Base-by-base conservation (phyloP, 2,113 vertebrate genomes). In the Anhinga anhinga region DNA sequence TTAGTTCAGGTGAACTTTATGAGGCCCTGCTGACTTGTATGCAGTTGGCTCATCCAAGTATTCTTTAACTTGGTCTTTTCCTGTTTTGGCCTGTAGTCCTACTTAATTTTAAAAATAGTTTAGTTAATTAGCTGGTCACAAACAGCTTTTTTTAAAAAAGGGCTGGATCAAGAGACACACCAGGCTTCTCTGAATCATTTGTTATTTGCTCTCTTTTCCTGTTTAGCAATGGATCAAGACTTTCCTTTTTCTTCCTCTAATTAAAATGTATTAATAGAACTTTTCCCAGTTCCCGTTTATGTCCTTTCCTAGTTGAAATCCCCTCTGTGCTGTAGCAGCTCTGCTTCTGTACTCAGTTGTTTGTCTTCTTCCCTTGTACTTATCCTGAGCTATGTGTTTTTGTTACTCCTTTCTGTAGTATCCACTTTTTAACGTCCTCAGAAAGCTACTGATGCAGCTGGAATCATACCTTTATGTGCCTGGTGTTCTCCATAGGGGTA, bases 171-270 rank as follows among this genome's bases (percentile, higher is more conserved):
- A 90, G 32, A 82, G 9, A 45, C 47, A 36, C 0, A 2, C 23
- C 71, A 88, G 29, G 38, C 32, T 88, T 94, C 67, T 53, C 58
- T 80, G 82, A 32, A 92, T 86, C 84, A 73, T 90, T 58, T 93
- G 73, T 86, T 94, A 93, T 78, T 90, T 86, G 90, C 26, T 88
- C 53, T 88, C 63, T 90, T 86, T 97, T 96, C 97, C 96, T 94
- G 95, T 95, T 97, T 86, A 94, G 90, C 56, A 92, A 80, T 71
- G 50, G 63, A 90, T 50, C 32, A 59, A 66, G 93, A 96, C 95
- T 97, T 97, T 97, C 88, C 71, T 96, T 96, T 96, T 96, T 97
- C 86, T 97, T 93, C 90, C 96, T 95, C 79, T 93, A 90, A 95
- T 94, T 93, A 95, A 85, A 73, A 71, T 25, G 5, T 94, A 94